A percentile compares a stretch with the other conserved stretches of the same genome.
phyloP scores from a whole-genome alignment of 2,888 invertebrate species.

The Cantharis rustica region DNA sequence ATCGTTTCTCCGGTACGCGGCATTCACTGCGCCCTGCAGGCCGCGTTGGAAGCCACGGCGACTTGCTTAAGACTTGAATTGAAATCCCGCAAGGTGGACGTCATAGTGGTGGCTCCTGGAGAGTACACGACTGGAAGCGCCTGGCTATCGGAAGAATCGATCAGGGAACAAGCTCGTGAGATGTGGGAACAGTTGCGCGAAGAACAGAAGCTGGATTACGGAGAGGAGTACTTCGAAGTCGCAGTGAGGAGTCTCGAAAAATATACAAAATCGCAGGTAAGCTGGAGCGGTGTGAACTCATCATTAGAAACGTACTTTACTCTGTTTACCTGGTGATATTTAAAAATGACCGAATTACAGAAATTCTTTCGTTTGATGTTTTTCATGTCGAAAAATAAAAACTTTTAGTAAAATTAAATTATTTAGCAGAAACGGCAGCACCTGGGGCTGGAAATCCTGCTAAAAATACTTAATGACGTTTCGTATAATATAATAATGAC shows the following conservation, averaged over 20 bases:
- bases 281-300: neutral
- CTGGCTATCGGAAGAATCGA: constrained; percentile 69
- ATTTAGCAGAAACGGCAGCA: neutral
- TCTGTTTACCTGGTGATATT: too few species aligned
- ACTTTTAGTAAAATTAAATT: neutral
- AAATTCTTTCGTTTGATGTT: neutral
- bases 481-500: neutral
- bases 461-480: neutral
- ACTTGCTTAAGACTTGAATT: constrained; percentile 81
- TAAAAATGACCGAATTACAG: too few species aligned
- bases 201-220: constrained; percentile 78
- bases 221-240: constrained; percentile 81
- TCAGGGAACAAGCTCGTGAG: constrained; percentile 67
- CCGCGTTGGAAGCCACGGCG: constrained; percentile 80
- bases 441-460: neutral
- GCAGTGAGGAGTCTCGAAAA: constrained; percentile 80
- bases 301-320: neutral
- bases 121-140: constrained; percentile 82
- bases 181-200: constrained; percentile 82
- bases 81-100: constrained; percentile 79
- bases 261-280: constrained; percentile 72
- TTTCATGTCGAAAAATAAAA: neutral
- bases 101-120: constrained; percentile 83
- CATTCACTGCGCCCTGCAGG: constrained; percentile 78
- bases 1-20: constrained; percentile 81